A percentile compares a stretch with the other conserved stretches of the same genome.
These are phyloP conservation scores for Mugil cephalus DNA, from an alignment of 2,113 vertebrate species.

Conservation along the genomic window DNA sequence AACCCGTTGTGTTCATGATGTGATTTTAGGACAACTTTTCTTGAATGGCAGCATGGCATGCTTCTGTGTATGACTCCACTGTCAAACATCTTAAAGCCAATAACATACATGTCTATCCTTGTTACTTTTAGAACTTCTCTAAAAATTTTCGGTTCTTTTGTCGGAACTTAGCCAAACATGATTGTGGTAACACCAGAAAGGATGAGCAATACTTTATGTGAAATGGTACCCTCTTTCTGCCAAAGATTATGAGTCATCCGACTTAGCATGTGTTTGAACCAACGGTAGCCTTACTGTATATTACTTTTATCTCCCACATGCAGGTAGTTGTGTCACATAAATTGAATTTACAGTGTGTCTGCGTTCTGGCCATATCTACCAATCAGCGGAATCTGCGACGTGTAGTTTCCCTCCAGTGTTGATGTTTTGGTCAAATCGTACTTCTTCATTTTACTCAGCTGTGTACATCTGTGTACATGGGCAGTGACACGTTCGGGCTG, in stretches of 20 bases:
- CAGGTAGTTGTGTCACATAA: not conserved
- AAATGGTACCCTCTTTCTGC: conserved; percentile 1
- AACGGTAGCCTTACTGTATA: not conserved
- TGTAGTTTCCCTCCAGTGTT: not conserved
- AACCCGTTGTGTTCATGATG: conserved; percentile 8
- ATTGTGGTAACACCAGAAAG: not conserved
- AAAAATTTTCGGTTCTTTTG: not conserved
- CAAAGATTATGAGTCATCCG: conserved; percentile 30
- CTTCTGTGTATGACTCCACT: not conserved
- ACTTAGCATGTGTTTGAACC: conserved; percentile 9
- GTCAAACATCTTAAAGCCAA: not conserved
- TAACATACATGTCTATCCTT: not conserved
- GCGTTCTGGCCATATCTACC: not conserved
- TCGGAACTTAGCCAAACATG: not conserved
- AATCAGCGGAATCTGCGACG: not conserved
- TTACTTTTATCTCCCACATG: not conserved
- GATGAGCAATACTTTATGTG: conserved; percentile 3
- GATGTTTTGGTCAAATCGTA: conserved; percentile 6
- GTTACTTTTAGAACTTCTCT: not conserved
- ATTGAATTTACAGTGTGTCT: not conserved
- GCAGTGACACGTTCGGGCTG: not conserved
- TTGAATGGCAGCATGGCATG: conserved; percentile 9
- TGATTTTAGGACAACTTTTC: conserved; percentile 20
- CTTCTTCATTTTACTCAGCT: conserved; percentile 30
- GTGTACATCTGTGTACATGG: not conserved